Percentiles rank a stretch among this genome's conserved stretches.
phyloP scores from a whole-genome alignment of 1,140 invertebrate genomes.

The Lordiphosa collinella region DNA sequence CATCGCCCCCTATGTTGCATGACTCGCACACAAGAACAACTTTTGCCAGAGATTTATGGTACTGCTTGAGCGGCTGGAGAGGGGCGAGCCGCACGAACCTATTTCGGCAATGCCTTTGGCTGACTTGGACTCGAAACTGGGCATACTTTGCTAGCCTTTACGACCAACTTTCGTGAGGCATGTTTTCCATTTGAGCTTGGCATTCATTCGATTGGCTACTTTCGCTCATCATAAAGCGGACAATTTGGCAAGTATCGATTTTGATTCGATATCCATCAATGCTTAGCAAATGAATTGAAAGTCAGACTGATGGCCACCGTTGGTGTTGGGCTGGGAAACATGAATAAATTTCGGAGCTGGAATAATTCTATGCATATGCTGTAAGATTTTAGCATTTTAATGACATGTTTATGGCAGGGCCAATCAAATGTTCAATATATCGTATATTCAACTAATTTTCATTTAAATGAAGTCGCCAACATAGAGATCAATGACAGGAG shows the following conservation, averaged over 20 bases:
- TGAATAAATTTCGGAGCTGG: conserved; percentile 37
- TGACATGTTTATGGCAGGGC: conserved; percentile 43
- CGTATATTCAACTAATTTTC: conserved; percentile 53
- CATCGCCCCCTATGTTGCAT: neutral
- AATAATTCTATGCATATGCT: conserved; percentile 58
- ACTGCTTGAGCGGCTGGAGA: conserved; percentile 48
- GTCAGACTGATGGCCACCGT: conserved; percentile 44
- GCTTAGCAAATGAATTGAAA: conserved; percentile 46
- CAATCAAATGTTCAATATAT: conserved; percentile 34
- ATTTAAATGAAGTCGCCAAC: conserved; percentile 53
- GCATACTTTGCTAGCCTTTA: conserved; percentile 32
- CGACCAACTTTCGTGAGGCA: conserved; percentile 30
- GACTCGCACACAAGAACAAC: conserved; percentile 28
- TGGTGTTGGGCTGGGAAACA: conserved; percentile 1
- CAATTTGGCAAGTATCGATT: conserved; percentile 36
- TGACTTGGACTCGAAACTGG: neutral
- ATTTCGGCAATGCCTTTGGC: conserved; percentile 61
- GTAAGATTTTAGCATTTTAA: conserved; percentile 76
- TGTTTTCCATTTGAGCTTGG: conserved; percentile 16
- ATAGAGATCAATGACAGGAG: conserved; percentile 10
- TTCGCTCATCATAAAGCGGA: conserved; percentile 29
- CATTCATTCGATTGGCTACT: conserved; percentile 12
- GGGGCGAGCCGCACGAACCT: conserved; percentile 33
- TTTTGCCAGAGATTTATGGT: conserved; percentile 68
- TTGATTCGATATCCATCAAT: conserved; percentile 20